Evolutionary conservation across 1,140 invertebrate species (phyloP).

Genomic region (Panulirus ornatus): DNA sequence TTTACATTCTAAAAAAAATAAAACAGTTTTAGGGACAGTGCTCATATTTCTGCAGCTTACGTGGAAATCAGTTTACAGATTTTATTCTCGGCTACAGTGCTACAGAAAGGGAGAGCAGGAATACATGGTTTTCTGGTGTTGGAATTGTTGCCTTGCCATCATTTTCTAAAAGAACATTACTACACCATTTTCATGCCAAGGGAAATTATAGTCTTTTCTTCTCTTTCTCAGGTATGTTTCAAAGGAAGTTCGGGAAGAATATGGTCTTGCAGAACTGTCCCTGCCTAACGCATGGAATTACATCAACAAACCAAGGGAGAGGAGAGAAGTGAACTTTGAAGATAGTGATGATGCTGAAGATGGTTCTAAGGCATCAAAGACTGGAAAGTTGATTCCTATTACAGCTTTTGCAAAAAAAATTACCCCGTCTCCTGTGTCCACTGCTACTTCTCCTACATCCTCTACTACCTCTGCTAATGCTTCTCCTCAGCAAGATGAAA

Average conservation of each 20-base stretch:
- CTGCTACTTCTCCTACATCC: background rate
- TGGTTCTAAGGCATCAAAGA: background rate
- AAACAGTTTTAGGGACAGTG: no score
- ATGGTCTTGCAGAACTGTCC: constrained; percentile 80
- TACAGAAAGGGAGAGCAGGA: no score
- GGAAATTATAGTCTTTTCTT: no score
- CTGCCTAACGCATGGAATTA: constrained; percentile 80
- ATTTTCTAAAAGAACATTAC: no score
- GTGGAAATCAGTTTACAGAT: no score
- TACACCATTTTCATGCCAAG: no score
- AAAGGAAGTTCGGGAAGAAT: constrained; percentile 78
- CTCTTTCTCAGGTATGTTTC: constrained; percentile 55
- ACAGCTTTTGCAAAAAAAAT: background rate
- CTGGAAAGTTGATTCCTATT: background rate
- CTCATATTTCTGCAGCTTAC: no score
- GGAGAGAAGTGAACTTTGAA: background rate
- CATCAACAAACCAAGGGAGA: constrained; percentile 34
- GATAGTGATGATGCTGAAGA: background rate
- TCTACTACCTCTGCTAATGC: background rate
- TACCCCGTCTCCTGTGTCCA: background rate
- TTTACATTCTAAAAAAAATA: no score
- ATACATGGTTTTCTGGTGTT: no score
- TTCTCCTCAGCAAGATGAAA: background rate
- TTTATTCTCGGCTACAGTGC: no score
- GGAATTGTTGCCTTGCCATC: no score